Evolutionary conservation across 1,140 invertebrate genomes (phyloP).

Genomic region (Tetragnatha versicolor): DNA sequence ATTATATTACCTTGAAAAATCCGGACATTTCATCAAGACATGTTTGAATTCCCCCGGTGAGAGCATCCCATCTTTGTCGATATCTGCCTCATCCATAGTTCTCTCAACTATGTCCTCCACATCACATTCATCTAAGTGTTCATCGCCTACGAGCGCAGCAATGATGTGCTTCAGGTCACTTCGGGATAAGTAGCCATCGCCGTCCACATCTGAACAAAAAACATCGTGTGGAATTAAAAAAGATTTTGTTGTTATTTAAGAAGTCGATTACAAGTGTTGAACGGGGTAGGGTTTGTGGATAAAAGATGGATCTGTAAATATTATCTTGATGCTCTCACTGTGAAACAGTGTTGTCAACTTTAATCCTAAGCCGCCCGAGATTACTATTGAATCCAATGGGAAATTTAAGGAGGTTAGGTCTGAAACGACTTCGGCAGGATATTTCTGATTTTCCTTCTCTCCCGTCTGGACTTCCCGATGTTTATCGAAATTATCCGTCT

Average conservation of each 20-base stretch:
- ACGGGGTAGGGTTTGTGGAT: too few relatives aligned
- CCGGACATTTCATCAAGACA: constrained; percentile 89
- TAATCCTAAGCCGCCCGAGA: too few relatives aligned
- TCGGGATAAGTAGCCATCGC: constrained; percentile 67
- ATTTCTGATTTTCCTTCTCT: too few relatives aligned
- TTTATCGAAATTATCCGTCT: too few relatives aligned
- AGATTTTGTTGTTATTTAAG: constrained; percentile 58
- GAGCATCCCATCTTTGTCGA: constrained; percentile 89
- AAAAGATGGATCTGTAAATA: too few relatives aligned
- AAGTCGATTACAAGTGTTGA: background rate
- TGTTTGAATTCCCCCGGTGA: constrained; percentile 97
- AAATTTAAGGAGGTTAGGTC: too few relatives aligned
- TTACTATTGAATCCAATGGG: too few relatives aligned
- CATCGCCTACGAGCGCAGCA: constrained; percentile 2
- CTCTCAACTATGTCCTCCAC: constrained; percentile 60
- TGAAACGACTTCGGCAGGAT: too few relatives aligned
- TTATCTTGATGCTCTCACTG: too few relatives aligned
- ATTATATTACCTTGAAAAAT: constrained; percentile 72
- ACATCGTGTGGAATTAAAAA: constrained; percentile 57
- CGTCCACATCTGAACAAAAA: constrained; percentile 59
- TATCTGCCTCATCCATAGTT: constrained; percentile 86
- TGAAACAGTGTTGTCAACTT: too few relatives aligned
- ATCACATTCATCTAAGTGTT: constrained; percentile 9
- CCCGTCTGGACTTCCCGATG: too few relatives aligned
- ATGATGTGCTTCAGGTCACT: constrained; percentile 66